These are phyloP conservation scores for Drosophila funebris DNA, from an alignment of 1,140 invertebrate species.

Conservation along the genomic window DNA sequence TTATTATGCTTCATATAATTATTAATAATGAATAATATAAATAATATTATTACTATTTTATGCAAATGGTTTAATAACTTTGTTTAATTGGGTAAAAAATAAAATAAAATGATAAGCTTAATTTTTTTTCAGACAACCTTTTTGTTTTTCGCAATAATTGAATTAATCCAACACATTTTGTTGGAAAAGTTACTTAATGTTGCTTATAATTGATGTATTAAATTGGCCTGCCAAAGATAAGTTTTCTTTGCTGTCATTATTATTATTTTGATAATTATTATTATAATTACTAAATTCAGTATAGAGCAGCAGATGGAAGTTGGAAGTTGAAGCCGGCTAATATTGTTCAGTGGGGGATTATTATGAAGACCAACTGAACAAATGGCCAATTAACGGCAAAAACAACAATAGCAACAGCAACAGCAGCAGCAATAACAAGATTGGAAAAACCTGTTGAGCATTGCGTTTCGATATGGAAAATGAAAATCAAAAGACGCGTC, in stretches of 20 bases:
- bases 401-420: constrained; percentile 21
- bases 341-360: constrained; percentile 38
- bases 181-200: too few species aligned
- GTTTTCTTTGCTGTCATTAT: background rate
- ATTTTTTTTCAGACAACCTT: too few species aligned
- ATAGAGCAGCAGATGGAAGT: background rate
- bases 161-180: too few species aligned
- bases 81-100: too few species aligned
- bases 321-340: constrained; percentile 25
- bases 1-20: too few species aligned
- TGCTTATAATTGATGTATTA: too few species aligned
- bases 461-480: constrained; percentile 43
- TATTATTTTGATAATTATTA: background rate
- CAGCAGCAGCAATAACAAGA: constrained; percentile 17
- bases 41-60: too few species aligned
- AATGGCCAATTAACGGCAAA: constrained; percentile 66
- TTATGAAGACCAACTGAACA: constrained; percentile 50
- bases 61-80: too few species aligned
- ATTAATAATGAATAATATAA: too few species aligned
- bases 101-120: too few species aligned
- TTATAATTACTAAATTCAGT: background rate
- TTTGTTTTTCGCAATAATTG: too few species aligned
- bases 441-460: constrained; percentile 57
- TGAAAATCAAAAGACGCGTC: constrained; percentile 38
- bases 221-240: too few species aligned